Conservation (phyloP, 2,888 invertebrate species). For the Acronicta leporina region DNA sequence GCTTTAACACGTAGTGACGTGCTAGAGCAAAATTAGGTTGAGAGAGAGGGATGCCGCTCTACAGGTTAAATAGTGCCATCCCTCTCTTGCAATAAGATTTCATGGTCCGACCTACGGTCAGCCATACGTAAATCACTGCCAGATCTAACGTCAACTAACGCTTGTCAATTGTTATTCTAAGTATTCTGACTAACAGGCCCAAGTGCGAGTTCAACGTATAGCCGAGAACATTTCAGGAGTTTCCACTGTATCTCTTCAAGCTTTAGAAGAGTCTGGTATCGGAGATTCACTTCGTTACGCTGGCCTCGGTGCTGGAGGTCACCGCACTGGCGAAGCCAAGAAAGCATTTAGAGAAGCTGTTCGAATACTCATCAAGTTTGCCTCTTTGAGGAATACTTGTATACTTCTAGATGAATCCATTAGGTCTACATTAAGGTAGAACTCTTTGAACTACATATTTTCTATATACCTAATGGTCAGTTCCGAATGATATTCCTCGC, state of each 20-base stretch:
- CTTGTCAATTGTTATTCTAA: no score
- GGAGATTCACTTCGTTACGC: conserved; percentile 77
- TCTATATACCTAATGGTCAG: background rate
- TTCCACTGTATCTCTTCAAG: conserved; percentile 74
- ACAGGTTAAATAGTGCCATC: no score
- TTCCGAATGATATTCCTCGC: background rate
- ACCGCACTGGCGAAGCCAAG: conserved; percentile 80
- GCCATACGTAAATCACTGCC: no score
- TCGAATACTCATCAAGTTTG: conserved; percentile 83
- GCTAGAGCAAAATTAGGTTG: no score
- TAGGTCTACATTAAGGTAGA: conserved; percentile 78
- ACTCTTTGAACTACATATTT: background rate
- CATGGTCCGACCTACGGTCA: no score
- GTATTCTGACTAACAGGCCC: conserved; percentile 67
- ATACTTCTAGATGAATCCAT: conserved; percentile 77
- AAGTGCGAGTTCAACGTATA: conserved; percentile 78
- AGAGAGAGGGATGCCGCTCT: no score
- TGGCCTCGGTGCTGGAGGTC: conserved; percentile 82
- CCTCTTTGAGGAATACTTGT: conserved; percentile 83
- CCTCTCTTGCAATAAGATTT: no score
- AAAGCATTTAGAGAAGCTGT: conserved; percentile 80
- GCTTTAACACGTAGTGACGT: no score
- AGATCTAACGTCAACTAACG: no score
- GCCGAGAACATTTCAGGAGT: conserved; percentile 84
- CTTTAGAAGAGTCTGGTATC: conserved; percentile 75